Evolutionary conservation across 1,140 invertebrate genomes (phyloP).

Genomic region (Campodea augens): DNA sequence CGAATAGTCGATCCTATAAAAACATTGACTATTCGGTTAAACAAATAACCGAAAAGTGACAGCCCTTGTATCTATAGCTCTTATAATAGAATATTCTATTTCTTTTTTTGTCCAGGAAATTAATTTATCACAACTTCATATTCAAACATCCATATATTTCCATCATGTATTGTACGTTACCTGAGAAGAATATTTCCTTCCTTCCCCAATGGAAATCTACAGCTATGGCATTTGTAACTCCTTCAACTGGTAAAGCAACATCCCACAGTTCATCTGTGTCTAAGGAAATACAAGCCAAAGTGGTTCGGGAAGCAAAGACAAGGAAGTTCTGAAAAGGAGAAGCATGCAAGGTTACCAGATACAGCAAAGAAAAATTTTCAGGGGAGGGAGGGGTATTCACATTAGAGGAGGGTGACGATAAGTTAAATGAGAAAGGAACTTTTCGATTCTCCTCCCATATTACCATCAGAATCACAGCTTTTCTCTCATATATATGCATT

Average conservation of each 20-base stretch:
- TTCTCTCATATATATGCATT: too few relatives aligned
- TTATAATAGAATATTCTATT: too few relatives aligned
- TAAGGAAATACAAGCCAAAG: slow-evolving; percentile 56
- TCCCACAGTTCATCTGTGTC: slow-evolving; percentile 72
- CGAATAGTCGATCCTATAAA: too few relatives aligned
- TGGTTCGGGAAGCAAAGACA: slow-evolving; percentile 47
- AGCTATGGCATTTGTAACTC: slow-evolving; percentile 60
- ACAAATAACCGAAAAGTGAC: too few relatives aligned
- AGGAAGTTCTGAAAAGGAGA: slow-evolving; percentile 45
- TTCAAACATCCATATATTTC: background rate
- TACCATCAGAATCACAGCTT: too few relatives aligned
- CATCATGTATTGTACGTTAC: slow-evolving; percentile 31
- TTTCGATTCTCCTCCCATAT: too few relatives aligned
- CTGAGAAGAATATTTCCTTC: slow-evolving; percentile 61
- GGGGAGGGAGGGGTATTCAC: too few relatives aligned
- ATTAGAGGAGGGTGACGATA: too few relatives aligned
- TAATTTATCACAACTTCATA: slow-evolving; percentile 6
- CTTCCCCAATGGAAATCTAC: slow-evolving; percentile 78
- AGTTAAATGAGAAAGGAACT: too few relatives aligned
- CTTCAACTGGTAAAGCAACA: slow-evolving; percentile 55
- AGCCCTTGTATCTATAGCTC: too few relatives aligned
- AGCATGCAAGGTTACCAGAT: slow-evolving; percentile 31
- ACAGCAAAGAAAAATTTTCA: too few relatives aligned
- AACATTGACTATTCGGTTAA: too few relatives aligned
- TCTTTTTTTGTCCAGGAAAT: background rate